Evolutionary conservation across 2,888 invertebrate genomes (phyloP).

Genomic region (Apamea crenata): DNA sequence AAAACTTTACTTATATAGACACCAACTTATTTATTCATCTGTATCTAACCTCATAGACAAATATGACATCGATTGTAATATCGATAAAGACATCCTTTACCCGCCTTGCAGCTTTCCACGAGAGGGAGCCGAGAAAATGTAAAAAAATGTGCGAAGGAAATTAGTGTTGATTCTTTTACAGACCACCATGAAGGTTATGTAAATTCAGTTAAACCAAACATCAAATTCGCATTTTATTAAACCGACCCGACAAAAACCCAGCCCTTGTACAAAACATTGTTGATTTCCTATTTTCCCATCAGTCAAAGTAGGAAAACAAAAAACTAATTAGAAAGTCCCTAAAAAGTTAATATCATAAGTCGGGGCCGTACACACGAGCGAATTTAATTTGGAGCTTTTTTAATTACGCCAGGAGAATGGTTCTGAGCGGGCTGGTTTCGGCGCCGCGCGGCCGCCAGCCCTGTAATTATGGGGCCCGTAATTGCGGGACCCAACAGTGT

Average conservation of each 20-base stretch:
- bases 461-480: conserved; percentile 90
- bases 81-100: background rate
- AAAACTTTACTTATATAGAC: background rate
- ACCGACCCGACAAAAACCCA: conserved; percentile 46
- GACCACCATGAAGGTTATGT: conserved; percentile 39
- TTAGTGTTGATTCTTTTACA: conserved; percentile 4
- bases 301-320: conserved; percentile 78
- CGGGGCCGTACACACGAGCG: conserved; percentile 87
- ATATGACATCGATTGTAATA: background rate
- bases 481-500: conserved; percentile 86
- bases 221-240: conserved; percentile 45
- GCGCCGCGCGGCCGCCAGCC: conserved; percentile 87
- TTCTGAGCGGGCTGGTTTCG: conserved; percentile 85
- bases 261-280: conserved; percentile 49
- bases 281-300: conserved; percentile 79
- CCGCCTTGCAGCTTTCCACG: background rate
- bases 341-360: conserved; percentile 90
- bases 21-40: background rate
- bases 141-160: conserved; percentile 20
- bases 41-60: background rate
- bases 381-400: conserved; percentile 90
- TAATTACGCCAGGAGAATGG: conserved; percentile 89
- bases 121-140: background rate
- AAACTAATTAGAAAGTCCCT: conserved; percentile 89
- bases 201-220: conserved; percentile 41